Evolutionary conservation across 2,113 vertebrate species (phyloP).

Genomic region (Pluvialis apricaria): DNA sequence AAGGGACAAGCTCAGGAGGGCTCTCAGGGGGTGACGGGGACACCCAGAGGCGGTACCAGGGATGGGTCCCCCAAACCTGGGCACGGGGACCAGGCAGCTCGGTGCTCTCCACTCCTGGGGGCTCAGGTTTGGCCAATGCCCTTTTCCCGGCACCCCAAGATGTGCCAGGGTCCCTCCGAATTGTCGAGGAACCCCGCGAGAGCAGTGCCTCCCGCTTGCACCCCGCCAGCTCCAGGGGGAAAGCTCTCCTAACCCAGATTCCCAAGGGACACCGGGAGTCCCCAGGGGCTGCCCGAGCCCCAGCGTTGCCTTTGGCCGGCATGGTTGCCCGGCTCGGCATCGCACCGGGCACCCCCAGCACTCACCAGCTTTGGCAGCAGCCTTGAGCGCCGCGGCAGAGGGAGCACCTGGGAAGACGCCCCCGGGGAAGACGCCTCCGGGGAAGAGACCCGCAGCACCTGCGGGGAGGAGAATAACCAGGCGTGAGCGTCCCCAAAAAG

Average conservation of each 20-base stretch:
- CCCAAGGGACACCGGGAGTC: background rate
- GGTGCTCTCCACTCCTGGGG: background rate
- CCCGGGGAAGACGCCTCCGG: conserved; percentile 40
- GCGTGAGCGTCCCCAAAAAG: background rate
- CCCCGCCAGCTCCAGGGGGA: background rate
- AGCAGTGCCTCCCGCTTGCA: background rate
- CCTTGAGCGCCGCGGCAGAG: conserved; percentile 67
- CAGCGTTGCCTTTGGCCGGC: too few species aligned
- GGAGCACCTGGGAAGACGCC: conserved; percentile 28
- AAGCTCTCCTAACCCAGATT: background rate
- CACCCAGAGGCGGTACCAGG: background rate
- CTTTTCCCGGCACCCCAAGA: background rate
- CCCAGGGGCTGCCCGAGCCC: background rate
- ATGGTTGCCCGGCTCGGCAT: background rate
- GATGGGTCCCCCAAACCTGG: background rate
- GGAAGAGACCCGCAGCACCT: conserved; percentile 25
- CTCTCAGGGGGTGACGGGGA: background rate
- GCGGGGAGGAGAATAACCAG: background rate
- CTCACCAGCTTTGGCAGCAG: conserved; percentile 76
- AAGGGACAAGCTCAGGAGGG: background rate
- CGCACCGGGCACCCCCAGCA: background rate
- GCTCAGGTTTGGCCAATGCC: background rate
- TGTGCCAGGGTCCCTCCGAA: rapidly evolving
- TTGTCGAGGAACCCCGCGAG: rapidly evolving
- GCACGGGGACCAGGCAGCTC: background rate